Evolutionary conservation across 1,140 invertebrate species (phyloP).

Genomic region (Caenorhabditis briggsae): DNA sequence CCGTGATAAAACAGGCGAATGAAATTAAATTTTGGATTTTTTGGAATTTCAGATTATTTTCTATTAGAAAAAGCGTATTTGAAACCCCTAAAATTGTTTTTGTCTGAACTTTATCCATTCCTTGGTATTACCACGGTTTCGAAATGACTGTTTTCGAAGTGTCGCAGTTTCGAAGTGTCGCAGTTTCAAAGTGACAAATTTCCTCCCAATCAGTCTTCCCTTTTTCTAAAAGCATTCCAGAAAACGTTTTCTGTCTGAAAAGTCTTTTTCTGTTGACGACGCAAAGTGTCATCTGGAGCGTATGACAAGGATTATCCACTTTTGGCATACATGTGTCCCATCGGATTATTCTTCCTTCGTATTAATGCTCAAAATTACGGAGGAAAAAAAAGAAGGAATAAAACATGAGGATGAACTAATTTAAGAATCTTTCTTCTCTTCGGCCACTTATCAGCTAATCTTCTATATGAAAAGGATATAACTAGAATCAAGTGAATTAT

Average conservation of each 20-base stretch:
- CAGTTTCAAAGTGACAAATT: no score
- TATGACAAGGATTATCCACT: constrained; percentile 27
- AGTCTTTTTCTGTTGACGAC: constrained; percentile 18
- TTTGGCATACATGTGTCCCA: background rate
- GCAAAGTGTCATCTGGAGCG: constrained; percentile 36
- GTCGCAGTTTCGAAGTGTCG: no score
- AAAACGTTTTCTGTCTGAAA: background rate
- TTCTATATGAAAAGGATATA: background rate
- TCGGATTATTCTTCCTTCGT: constrained; percentile 25
- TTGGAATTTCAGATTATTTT: no score
- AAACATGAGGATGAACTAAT: constrained; percentile 22
- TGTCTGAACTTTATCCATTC: no score
- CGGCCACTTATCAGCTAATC: constrained; percentile 8
- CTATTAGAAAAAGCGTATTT: no score
- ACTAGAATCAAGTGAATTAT: background rate
- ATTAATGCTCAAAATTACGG: constrained; percentile 25
- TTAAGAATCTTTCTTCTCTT: background rate
- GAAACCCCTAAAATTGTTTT: no score
- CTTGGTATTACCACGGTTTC: no score
- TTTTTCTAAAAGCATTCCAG: no score
- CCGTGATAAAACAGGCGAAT: no score
- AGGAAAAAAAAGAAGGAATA: background rate
- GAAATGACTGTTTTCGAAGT: no score
- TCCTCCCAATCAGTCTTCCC: no score
- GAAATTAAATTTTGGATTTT: no score